phyloP scores from a whole-genome alignment of 2,888 invertebrate species.

The Anarsia innoxiella region DNA sequence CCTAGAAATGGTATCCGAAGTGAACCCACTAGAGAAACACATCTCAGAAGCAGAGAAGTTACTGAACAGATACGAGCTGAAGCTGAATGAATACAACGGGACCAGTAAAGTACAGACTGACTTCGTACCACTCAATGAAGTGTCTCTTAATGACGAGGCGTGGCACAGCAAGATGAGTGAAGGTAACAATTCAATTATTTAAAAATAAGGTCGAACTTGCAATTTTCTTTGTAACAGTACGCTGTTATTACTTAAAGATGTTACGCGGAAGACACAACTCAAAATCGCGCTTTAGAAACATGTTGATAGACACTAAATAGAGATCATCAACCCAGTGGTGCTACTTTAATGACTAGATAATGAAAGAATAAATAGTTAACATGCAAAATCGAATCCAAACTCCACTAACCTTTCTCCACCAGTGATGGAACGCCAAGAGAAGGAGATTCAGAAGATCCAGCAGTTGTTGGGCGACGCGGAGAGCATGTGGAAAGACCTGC shows the following conservation, averaged over 20 bases:
- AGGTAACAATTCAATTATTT: conserved; percentile 33
- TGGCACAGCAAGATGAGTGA: conserved; percentile 69
- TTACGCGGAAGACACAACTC: too few relatives aligned
- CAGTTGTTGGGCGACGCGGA: conserved; percentile 57
- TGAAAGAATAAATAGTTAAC: too few relatives aligned
- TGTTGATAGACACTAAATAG: too few relatives aligned
- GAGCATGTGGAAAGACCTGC: conserved; percentile 67
- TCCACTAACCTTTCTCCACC: too few relatives aligned
- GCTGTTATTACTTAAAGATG: too few relatives aligned
- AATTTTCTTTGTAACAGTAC: too few relatives aligned
- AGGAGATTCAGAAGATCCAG: conserved; percentile 55
- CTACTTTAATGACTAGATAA: too few relatives aligned
- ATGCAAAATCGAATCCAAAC: too few relatives aligned
- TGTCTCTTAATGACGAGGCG: conserved; percentile 63
- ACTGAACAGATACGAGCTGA: conserved; percentile 73
- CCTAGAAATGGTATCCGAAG: conserved; percentile 39
- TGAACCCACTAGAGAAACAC: conserved; percentile 55
- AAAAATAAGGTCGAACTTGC: background rate
- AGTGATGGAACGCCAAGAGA: conserved; percentile 66
- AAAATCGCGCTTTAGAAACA: too few relatives aligned
- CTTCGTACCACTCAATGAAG: conserved; percentile 56
- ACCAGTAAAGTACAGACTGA: conserved; percentile 51
- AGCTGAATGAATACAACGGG: conserved; percentile 66
- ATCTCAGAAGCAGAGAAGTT: conserved; percentile 69
- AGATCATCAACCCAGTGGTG: too few relatives aligned